Base-by-base conservation (phyloP, 2,888 invertebrate species). In the Cephus rjabovi region DNA sequence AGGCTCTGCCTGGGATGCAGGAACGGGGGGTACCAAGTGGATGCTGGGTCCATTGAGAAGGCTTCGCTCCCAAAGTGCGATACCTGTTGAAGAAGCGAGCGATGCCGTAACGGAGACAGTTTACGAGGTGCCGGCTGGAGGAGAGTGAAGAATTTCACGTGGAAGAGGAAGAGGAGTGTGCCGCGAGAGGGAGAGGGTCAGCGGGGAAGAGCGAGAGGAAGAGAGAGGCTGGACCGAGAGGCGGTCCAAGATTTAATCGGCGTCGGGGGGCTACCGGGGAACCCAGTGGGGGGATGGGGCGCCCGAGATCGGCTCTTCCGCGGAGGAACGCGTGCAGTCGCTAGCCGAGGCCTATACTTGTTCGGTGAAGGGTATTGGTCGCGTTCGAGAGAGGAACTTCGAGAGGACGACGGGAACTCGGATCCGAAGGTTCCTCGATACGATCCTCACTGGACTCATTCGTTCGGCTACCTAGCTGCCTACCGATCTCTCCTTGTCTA, bases 261-360 rank as follows among this genome's bases (percentile, higher is more conserved):
- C 85, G 86, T 87, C 81, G 88, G 88, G 85, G 87, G 88, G 89
- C 88, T 86, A 83, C 80, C 78, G 78, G 40, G 84, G 81, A 81
- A 81, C 81, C 79, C 76, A 81, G 86, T 84, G 86, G 81, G 81
- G 81, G 82, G 83, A 82, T 79, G 80, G 79, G 83, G 81, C 83
- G 81, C 81, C 83, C 81, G 86, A 86, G 89, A 88, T 88, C 87
- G 86, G 84, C 82, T 88, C 88, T 87, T 89, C 86, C 86, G 87
- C 82, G 84, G 86, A 86, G 83, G 86, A 87, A 87, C 88, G 89
- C 88, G 87, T 88, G 89, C 91, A 90, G 91, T 91, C 89, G 91
- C 89, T 87, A 88, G 88, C 87, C 87, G 89, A 89, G 88, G 88
- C 88, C 89, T 89, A 89, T 89, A 87, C 89, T 89, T 85, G 88